Evolutionary conservation across 2,113 vertebrate genomes (phyloP), one percentile per base, ranked within the genome.

Genomic region (Calypte anna): DNA sequence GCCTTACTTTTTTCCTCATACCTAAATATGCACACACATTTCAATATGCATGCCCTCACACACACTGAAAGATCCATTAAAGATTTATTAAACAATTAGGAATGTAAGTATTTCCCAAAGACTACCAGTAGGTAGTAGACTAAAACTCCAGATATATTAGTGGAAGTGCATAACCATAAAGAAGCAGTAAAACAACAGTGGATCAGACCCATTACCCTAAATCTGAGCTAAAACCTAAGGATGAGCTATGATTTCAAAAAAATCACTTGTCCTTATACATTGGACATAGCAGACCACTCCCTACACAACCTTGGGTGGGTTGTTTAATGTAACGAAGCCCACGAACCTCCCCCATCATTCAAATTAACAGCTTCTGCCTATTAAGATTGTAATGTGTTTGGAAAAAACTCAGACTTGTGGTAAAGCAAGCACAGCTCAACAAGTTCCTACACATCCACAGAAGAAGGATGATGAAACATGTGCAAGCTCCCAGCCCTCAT

Each of bases 31-130:
- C 66, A 72, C 23, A 72, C 25, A 78, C 9, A 86, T 75, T 77
- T 70, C 82, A 91, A 86, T 21, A 76, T 40, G 51, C 61, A 84
- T 74, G 53, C n/a, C 31, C 46, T 87, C 67, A 31, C 44, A 80
- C 21, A 57, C 44, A 48, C 53, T 75, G 57, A 76, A 91, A 92
- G 43, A 40, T 79, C 67, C 46, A 86, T 78, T 92, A 82, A 86
- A 72, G 69, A 84, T 79, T 93, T 76, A 89, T 58, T 91, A 89
- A 91, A 84, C 61, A 91, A 89, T 73, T 66, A 72, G 50, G 36
- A 92, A 87, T 48, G 66, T 46, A 81, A 87, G 67, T 84, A 85
- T 79, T 94, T 93, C 58, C 83, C 67, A 79, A 76, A 64, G 75
- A 59, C 38, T 85, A 76, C 40, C 66, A 66, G 67, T 18, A 79